These are phyloP conservation scores for Vesta saturnalis DNA, from an alignment of 2,888 invertebrate species.

Conservation along the genomic window DNA sequence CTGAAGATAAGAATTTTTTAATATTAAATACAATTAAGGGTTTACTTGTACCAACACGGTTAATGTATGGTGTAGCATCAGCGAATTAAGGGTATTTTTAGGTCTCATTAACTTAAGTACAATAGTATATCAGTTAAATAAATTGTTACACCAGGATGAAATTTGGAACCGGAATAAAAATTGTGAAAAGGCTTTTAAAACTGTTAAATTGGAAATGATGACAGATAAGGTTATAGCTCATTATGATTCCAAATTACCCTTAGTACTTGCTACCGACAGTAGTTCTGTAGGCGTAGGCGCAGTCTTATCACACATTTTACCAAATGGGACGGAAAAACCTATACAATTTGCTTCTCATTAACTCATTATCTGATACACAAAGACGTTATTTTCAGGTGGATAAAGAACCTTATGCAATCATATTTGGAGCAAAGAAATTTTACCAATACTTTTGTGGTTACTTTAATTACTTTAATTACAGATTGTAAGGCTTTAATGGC, in stretches of 20 bases:
- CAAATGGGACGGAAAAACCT: neutral
- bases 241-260: neutral
- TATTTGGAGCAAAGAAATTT: neutral
- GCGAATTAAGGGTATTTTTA: too few relatives aligned
- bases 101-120: too few relatives aligned
- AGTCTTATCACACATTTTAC: neutral
- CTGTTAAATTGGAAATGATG: too few relatives aligned
- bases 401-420: neutral
- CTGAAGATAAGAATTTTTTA: neutral
- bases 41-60: neutral
- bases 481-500: constrained; percentile 11
- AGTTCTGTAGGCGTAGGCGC: too few relatives aligned
- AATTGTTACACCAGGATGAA: too few relatives aligned
- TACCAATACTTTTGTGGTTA: constrained; percentile 11
- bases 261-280: neutral
- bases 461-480: neutral
- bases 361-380: neutral
- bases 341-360: neutral
- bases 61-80: too few relatives aligned
- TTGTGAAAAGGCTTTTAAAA: too few relatives aligned
- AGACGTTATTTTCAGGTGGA: neutral
- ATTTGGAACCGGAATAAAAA: too few relatives aligned
- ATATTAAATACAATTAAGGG: constrained; percentile 19
- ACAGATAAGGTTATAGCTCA: neutral
- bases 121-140: too few relatives aligned